Evolutionary conservation across 2,888 invertebrate genomes (phyloP), one percentile per base, ranked within the genome.

Genomic region (Chesias legatella): DNA sequence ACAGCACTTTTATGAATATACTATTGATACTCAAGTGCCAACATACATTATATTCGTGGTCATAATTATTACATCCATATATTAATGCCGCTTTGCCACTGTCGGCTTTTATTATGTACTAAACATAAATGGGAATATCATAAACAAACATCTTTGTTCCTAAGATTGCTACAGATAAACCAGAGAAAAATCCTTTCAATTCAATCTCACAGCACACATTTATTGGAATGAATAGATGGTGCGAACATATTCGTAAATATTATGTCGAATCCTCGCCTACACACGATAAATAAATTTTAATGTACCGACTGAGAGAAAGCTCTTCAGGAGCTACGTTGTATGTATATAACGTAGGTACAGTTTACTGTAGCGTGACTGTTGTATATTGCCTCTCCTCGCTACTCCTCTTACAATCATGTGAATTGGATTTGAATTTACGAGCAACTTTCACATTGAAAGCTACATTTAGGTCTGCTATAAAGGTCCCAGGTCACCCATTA

Each of bases 401-500:
- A 48, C 56, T 55, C 58, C 56, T 64, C 60, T 63, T 54, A 58
- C 38, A 44, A 49, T 48, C 56, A 51, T 56, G 53, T 56, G 58
- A 54, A 68, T 63, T 59, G 55, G 52, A 63, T 65, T 67, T 63
- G 61, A 63, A 70, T 69, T 66, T 67, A 68, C 58, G 65, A 67
- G 58, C 57, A 60, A 48, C 40, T 57, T 45, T 38, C 47, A 46
- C 48, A 53, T 58, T 54, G 49, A 58, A 59, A 60, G 56, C 51
- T 48, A 57, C 51, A 52, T 60, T 63, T 54, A 49, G 49, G 56
- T 61, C 58, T 54, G 48, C 36, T 51, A 38, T 46, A 45, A 56
- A 55, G 53, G 50, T 43, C 46, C 43, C 39, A 30, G 32, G 36
- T 39, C 34, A 38, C 46, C 40, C 50, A 47, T 61, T 54, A 56